These are phyloP conservation scores for Heterochromis multidens DNA, from an alignment of 2,113 vertebrate species.

Conservation along the genomic window DNA sequence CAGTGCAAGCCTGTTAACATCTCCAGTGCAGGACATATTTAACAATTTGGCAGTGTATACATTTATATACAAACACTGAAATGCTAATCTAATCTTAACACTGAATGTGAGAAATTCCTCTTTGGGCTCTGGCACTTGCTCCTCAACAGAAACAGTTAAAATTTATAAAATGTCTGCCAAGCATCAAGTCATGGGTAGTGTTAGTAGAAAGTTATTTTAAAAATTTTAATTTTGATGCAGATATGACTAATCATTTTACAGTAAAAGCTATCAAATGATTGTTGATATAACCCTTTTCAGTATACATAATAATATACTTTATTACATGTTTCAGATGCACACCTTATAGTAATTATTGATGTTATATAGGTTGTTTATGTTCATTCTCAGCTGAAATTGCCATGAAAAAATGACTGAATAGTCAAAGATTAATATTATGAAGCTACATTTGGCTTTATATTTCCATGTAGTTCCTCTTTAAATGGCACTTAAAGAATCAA, in stretches of 20 bases:
- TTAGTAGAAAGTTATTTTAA: background rate
- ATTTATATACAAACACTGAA: background rate
- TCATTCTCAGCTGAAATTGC: background rate
- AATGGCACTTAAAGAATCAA: background rate
- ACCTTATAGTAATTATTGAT: background rate
- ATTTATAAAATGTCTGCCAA: conserved; percentile 1
- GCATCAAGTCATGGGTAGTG: background rate
- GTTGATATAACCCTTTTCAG: background rate
- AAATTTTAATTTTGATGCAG: background rate
- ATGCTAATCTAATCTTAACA: conserved; percentile 28
- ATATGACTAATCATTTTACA: background rate
- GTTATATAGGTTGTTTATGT: conserved; percentile 5
- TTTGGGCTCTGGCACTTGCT: background rate
- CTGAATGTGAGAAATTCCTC: background rate
- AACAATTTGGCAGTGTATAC: background rate
- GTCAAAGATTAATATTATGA: background rate
- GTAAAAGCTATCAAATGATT: no score
- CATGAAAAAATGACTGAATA: background rate
- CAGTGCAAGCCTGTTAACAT: background rate
- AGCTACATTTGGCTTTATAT: background rate
- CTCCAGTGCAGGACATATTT: background rate
- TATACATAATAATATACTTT: background rate
- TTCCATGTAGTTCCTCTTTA: background rate
- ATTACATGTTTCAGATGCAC: background rate
- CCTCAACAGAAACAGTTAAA: conserved; percentile 11